Evolutionary conservation across 2,888 invertebrate genomes (phyloP), one percentile per base, ranked within the genome.

Genomic region (Anodontia alba): DNA sequence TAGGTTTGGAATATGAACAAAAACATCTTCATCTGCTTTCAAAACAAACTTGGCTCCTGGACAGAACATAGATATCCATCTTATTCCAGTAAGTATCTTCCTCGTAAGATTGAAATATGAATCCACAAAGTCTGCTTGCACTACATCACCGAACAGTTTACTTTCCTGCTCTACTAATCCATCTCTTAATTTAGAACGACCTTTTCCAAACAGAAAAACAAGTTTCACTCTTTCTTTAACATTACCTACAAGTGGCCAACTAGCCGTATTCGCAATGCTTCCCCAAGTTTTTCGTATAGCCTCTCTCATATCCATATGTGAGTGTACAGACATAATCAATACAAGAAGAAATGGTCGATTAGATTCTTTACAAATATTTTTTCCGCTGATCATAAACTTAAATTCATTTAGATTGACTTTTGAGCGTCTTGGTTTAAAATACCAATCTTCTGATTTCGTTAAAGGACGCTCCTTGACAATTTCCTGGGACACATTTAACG

Each of bases 231-330:
- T 75, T 8, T 80, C 71, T 20, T 72, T 70, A 0, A 86, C 62
- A 3, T 26, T 46, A 1, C 81, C 80, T 3, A 68, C 23, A 43
- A 69, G 73, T 0, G 88, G 86, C 90, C 90, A 90, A 12, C 78
- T 73, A 0, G 84, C 84, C 12, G 86, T 80, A 15, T 70, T 81
- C n/a, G 86, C 80, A n/a, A 87, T 83, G n/a, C 86, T 78, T 2
- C 87, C 87, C 89, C 89, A 90, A 1, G 90, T 88, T 10, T 87
- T 82, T 42, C 90, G 81, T 12, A 90, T 87, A 0, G 88, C 87
- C 1, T 83, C 82, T 10, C 90, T 83, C 12, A 82, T 82, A 26
- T 83, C 84, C 12, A 83, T 74, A 69, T 89, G 87, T 29, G 85
- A 75, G 51, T 86, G 84, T n/a, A 84, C 83, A 7, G 89, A 86